phyloP scores from a whole-genome alignment of 2,113 vertebrate genomes.

The Leucosticte australis region DNA sequence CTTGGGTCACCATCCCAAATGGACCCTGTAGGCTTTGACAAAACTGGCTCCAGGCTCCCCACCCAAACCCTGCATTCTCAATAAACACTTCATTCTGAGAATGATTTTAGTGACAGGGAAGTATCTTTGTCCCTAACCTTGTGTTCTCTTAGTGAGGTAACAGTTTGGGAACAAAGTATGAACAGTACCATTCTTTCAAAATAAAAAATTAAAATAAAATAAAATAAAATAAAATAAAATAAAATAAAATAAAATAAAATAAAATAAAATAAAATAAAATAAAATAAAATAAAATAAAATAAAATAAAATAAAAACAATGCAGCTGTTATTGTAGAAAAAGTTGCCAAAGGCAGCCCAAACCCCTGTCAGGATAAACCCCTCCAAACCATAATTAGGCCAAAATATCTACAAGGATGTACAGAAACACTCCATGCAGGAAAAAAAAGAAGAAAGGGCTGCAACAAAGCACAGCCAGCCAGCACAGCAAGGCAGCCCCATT shows the following conservation, averaged over 20 bases:
- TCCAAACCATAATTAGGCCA: background rate
- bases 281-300: background rate
- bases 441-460: background rate
- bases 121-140: background rate
- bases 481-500: background rate
- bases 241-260: background rate
- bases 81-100: fast-evolving
- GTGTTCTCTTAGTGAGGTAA: background rate
- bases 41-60: background rate
- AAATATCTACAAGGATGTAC: background rate
- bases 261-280: background rate
- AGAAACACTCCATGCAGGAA: background rate
- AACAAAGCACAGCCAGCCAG: background rate
- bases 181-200: background rate
- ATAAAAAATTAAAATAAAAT: background rate
- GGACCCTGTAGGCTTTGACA: fast-evolving
- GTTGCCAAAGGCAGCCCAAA: background rate
- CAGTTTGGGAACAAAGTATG: background rate
- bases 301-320: background rate
- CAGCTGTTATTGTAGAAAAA: background rate
- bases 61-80: background rate
- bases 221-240: background rate
- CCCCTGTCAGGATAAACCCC: background rate
- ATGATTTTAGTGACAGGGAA: background rate
- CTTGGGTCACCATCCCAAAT: background rate